phyloP scores from a whole-genome alignment of 37 sponge, comb jelly and placozoan genomes.

The Oopsacas minuta region DNA sequence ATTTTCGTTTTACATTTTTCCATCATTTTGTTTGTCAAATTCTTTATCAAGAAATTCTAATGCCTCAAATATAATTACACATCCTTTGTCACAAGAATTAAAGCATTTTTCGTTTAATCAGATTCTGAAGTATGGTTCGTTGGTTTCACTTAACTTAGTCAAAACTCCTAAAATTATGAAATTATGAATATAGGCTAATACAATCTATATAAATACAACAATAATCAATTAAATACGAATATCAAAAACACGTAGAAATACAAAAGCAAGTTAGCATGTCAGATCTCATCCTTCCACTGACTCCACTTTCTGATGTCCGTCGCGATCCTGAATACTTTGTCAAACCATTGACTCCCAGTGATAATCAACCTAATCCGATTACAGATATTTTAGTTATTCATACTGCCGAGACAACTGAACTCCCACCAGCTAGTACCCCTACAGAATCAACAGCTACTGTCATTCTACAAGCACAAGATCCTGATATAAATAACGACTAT shows the following conservation, averaged over 20 bases:
- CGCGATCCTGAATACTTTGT: background rate
- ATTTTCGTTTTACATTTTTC: background rate
- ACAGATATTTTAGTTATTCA: background rate
- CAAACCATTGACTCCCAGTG: background rate
- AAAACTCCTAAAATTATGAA: background rate
- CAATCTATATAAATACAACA: background rate
- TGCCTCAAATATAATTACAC: background rate
- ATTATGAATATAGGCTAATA: background rate
- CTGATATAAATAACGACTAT: background rate
- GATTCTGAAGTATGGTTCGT: background rate
- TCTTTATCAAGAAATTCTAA: background rate
- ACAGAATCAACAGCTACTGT: background rate
- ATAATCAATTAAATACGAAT: background rate
- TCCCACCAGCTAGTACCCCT: background rate
- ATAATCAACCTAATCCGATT: background rate
- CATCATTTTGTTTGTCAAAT: background rate
- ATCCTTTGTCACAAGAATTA: background rate
- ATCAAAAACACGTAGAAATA: background rate
- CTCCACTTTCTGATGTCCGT: background rate
- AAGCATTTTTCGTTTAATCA: background rate
- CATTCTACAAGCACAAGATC: background rate
- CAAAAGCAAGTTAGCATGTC: background rate
- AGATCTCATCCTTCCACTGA: background rate
- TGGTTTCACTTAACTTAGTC: background rate
- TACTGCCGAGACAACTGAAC: background rate